phyloP scores from a whole-genome alignment of 2,113 vertebrate species.

The Numida meleagris region DNA sequence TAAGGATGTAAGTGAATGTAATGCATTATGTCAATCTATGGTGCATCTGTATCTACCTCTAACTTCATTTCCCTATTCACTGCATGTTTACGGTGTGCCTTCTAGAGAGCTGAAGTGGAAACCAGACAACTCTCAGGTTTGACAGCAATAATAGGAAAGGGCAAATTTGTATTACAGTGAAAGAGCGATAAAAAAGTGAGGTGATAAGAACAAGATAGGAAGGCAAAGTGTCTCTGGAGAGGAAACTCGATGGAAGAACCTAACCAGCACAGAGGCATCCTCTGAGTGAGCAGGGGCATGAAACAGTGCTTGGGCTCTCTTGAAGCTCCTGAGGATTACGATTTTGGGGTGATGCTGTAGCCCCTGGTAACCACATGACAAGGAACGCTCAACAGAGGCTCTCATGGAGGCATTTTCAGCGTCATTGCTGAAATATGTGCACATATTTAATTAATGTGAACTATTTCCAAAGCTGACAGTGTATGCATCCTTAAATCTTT shows the following conservation, averaged over 20 bases:
- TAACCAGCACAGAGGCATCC: background rate
- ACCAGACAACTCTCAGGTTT: background rate
- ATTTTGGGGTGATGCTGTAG: background rate
- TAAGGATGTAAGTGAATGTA: background rate
- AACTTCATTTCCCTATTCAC: background rate
- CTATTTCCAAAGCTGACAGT: background rate
- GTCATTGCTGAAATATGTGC: background rate
- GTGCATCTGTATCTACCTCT: background rate
- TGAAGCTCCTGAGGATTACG: background rate
- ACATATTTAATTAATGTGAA: slow-evolving; percentile 10
- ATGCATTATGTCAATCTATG: background rate
- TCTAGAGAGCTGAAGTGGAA: background rate
- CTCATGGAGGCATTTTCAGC: background rate
- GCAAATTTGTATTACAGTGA: background rate
- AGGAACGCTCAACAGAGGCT: background rate
- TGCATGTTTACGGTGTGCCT: background rate
- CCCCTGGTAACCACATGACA: background rate
- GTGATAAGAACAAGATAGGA: background rate
- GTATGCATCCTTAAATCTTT: slow-evolving; percentile 6
- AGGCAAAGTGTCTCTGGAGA: background rate
- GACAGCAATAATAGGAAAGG: background rate
- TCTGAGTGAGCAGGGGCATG: background rate
- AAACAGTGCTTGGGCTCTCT: background rate
- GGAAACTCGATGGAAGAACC: background rate
- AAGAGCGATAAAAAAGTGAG: background rate